A percentile compares a stretch with the other conserved stretches of the same genome.
Conservation (phyloP, 2,888 invertebrate genomes). For the Megaustenia siamemsis region DNA sequence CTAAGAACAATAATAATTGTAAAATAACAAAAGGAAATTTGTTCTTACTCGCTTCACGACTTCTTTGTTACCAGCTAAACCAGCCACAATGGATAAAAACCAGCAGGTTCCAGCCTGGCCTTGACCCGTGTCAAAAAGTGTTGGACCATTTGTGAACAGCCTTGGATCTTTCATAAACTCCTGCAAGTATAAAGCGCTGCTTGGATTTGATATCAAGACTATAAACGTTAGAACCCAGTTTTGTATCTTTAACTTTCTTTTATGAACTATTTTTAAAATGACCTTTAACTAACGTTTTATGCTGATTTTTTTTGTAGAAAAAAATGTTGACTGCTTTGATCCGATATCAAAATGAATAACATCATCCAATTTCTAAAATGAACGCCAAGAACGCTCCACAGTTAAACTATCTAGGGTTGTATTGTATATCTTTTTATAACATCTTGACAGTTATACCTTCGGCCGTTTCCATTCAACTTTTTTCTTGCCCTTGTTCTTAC, state of each 20-base stretch:
- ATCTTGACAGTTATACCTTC: slow-evolving; percentile 59
- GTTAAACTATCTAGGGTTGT: no score
- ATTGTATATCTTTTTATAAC: not conserved
- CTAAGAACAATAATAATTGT: no score
- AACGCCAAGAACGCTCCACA: no score
- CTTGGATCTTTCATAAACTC: slow-evolving; percentile 66
- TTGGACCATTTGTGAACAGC: slow-evolving; percentile 71
- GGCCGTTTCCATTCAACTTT: slow-evolving; percentile 72
- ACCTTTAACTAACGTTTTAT: no score
- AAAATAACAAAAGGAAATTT: no score
- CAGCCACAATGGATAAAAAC: slow-evolving; percentile 74
- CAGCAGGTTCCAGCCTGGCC: slow-evolving; percentile 76
- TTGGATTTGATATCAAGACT: not conserved
- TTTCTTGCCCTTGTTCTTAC: slow-evolving; percentile 53
- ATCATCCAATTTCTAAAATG: no score
- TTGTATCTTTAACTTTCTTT: no score
- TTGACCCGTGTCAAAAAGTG: slow-evolving; percentile 74
- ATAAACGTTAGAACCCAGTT: no score
- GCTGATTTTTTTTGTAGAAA: no score
- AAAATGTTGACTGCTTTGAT: no score
- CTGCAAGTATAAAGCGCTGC: slow-evolving; percentile 56
- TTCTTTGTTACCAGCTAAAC: slow-evolving; percentile 67
- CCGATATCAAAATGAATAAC: no score
- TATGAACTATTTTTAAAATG: not conserved
- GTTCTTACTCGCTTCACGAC: slow-evolving; percentile 67